Base-by-base conservation (phyloP, 1,140 invertebrate species). In the Pogonus chalceus region DNA sequence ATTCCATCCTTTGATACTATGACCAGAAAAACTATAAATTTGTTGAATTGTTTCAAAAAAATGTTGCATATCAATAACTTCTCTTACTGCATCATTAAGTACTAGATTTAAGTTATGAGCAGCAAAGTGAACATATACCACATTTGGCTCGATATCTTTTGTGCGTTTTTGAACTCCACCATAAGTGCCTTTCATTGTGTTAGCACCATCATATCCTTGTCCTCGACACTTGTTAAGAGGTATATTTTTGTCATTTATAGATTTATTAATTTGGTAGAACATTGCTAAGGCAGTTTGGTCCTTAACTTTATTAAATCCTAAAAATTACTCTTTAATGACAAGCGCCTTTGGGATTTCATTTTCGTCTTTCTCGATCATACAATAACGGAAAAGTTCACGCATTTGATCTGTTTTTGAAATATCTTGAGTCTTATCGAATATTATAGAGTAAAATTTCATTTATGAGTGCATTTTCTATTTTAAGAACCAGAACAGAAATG, bases 201-300 rank as follows among this genome's bases (percentile, higher is more conserved):
- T 55, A 35, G 63, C 60, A 43, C 60, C 61, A 59, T 65, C 62
- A 48, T 65, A 67, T 35, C 62, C 64, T 59, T 66, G 63, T 31
- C 58, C 65, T 46, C 62, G 50, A 54, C 61, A 61, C 57, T 67
- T 65, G 47, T 54, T 24, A 14, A 64, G 35, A 56, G 55, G 49
- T 55, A 59, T 60, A 57, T 54, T 58, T 55, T 59, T 65, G 35
- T 57, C 46, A 48, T 63, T 60, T 49, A 54, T 53, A 35, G 51
- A 53, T 56, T 56, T 53, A 18, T 53, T 53, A 26, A 56, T 53
- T 16, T 56, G 37, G 23, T 56, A 47, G 21, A 39, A 53, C 51
- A 56, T 56, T 53, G 37, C 51, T 53, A 46, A 53, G 43, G 55
- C 51, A 47, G 51, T 56, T 53, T 56, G 55, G 47, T 56, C 55